These are phyloP conservation scores for Eupsilia transversa DNA, from an alignment of 2,888 invertebrate genomes.

Conservation along the genomic window DNA sequence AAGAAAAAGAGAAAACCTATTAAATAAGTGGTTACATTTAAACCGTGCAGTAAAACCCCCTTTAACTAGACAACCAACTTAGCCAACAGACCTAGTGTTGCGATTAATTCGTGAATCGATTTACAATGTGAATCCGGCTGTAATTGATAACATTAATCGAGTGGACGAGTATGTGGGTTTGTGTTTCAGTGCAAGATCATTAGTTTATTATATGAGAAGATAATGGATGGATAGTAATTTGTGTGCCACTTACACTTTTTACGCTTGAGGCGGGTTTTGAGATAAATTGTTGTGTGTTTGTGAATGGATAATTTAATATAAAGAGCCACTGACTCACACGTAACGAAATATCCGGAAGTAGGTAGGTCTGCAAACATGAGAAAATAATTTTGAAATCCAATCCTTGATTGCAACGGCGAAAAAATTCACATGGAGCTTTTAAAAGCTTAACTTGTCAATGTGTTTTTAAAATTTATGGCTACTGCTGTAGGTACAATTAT, in stretches of 20 bases:
- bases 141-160: slow-evolving; percentile 56
- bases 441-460: too few species aligned
- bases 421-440: too few species aligned
- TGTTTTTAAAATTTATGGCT: too few species aligned
- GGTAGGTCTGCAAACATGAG: not conserved
- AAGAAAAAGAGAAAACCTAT: slow-evolving; percentile 5
- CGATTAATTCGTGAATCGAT: slow-evolving; percentile 36
- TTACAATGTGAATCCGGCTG: slow-evolving; percentile 35
- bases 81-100: slow-evolving; percentile 46
- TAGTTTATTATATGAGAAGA: slow-evolving; percentile 22
- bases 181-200: slow-evolving; percentile 42
- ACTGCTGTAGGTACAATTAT: too few species aligned
- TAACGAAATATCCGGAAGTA: slow-evolving; percentile 19
- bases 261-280: slow-evolving; percentile 27
- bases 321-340: not conserved
- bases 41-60: slow-evolving; percentile 5
- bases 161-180: slow-evolving; percentile 52
- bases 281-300: slow-evolving; percentile 8
- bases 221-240: slow-evolving; percentile 44
- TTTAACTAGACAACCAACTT: slow-evolving; percentile 8
- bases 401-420: not conserved
- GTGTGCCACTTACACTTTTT: slow-evolving; percentile 45
- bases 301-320: slow-evolving; percentile 28
- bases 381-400: not conserved
- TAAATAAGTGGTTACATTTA: slow-evolving; percentile 10